A percentile compares a stretch with the other conserved stretches of the same genome.
Conservation (phyloP, 2,113 vertebrate species). For the Athene cunicularia region DNA sequence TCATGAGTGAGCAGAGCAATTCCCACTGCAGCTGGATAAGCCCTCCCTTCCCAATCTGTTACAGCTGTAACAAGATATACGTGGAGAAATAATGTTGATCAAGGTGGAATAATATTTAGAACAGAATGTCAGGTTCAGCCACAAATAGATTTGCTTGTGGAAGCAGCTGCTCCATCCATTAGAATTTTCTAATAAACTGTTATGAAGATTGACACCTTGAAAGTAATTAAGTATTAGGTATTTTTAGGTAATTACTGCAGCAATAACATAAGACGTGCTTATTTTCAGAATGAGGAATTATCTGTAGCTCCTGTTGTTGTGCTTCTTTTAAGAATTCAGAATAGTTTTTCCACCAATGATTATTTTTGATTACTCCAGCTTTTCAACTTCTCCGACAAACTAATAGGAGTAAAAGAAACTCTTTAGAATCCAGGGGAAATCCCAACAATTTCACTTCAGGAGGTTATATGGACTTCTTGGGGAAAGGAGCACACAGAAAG, state of each 20-base stretch:
- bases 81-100: constrained; percentile 53
- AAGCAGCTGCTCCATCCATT: constrained; percentile 73
- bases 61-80: constrained; percentile 12
- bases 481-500: not conserved
- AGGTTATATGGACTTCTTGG: not conserved
- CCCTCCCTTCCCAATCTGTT: constrained; percentile 36
- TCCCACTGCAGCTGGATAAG: constrained; percentile 29
- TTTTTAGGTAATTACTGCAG: constrained; percentile 76
- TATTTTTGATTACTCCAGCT: constrained; percentile 66
- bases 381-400: constrained; percentile 65
- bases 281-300: constrained; percentile 66
- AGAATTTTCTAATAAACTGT: constrained; percentile 72
- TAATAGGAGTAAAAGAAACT: not conserved
- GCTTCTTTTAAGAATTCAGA: constrained; percentile 65
- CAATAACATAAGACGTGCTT: constrained; percentile 64
- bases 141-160: constrained; percentile 46
- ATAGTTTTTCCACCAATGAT: constrained; percentile 64
- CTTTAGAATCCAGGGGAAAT: not conserved
- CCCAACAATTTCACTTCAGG: not conserved
- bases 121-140: constrained; percentile 57
- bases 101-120: constrained; percentile 70
- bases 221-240: constrained; percentile 79
- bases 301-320: constrained; percentile 31
- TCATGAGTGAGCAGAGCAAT: not conserved
- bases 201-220: constrained; percentile 79